Base-by-base conservation (phyloP, 2,113 vertebrate species). In the Shinisaurus crocodilurus region DNA sequence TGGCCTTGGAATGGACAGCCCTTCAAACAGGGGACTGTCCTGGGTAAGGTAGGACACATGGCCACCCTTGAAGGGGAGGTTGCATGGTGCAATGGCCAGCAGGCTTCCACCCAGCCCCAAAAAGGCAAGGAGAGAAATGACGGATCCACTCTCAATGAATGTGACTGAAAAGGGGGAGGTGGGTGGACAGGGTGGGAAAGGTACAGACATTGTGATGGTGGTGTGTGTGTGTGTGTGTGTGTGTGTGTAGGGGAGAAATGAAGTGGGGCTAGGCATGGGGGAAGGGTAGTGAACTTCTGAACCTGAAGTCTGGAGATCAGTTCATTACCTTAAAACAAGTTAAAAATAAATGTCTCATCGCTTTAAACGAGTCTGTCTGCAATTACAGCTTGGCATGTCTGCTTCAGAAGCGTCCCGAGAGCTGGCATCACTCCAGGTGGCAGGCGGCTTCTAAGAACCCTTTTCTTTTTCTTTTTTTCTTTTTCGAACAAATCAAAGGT, bases 311-410 rank as follows among this genome's bases (percentile, higher is more conserved):
- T 91, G 92, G 89, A 93, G 95, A 94, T 94, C 96, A 89, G 95
- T 94, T 96, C 96, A 96, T 97, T 97, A 96, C 97, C 97, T 97
- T 97, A 96, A 94, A 93, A 20, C 37, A 75, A 97, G 97, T 97
- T 96, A 97, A 97, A 97, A 97, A 97, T 97, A 97, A 96, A 96
- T 80, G 95, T 95, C 97, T 97, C 95, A 95, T 96, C 96, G 96
- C 96, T 95, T 88, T 93, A 95, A 97, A 97, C 79, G 95, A 97
- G 97, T 95, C 97, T 97, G 97, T 97, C 97, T 97, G 97, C 97
- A 97, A 97, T 96, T 97, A 97, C 95, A 95, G 97, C 97, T 94
- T 97, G 96, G 97, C 97, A 97, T 95, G 96, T 95, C 96, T 96
- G 97, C 96, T 92, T 96, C 92, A 90, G 88, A 63, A 94, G 97